A percentile compares a stretch with the other conserved stretches of the same genome.
These are phyloP conservation scores for Eupithecia abbreviata DNA, from an alignment of 2,888 invertebrate genomes.

Conservation along the genomic window DNA sequence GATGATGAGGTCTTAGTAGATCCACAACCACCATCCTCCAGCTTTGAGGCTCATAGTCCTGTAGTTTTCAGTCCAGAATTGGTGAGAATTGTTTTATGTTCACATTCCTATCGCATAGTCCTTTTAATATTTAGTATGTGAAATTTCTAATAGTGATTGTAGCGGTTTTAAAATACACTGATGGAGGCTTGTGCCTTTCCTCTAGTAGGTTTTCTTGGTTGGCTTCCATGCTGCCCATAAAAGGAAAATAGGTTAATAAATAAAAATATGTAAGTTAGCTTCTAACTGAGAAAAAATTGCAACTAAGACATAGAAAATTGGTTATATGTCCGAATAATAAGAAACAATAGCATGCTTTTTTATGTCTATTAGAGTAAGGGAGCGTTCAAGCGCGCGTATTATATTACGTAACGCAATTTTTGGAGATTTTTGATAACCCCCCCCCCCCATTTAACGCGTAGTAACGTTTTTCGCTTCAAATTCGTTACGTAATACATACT, in stretches of 20 bases:
- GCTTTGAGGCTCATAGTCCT: conserved; percentile 69
- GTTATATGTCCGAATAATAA: no score
- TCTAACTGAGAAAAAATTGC: neutral
- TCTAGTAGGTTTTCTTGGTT: neutral
- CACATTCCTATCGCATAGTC: neutral
- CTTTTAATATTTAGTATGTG: neutral
- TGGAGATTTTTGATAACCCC: no score
- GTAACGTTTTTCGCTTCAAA: no score
- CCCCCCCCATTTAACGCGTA: no score
- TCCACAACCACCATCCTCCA: conserved; percentile 64
- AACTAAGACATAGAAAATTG: no score
- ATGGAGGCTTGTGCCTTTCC: neutral
- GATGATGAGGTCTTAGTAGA: conserved; percentile 70
- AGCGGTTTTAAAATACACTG: neutral
- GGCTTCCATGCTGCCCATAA: neutral
- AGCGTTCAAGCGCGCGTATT: no score
- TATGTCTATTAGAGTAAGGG: no score
- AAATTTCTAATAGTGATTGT: neutral
- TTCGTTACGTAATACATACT: no score
- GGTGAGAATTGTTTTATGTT: conserved; percentile 53
- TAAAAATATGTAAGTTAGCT: neutral
- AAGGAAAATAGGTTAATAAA: neutral
- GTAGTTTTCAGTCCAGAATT: conserved; percentile 73
- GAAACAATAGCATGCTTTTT: no score
- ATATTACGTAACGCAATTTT: no score